Base-by-base conservation (phyloP, 2,113 vertebrate species). In the Buteo buteo region DNA sequence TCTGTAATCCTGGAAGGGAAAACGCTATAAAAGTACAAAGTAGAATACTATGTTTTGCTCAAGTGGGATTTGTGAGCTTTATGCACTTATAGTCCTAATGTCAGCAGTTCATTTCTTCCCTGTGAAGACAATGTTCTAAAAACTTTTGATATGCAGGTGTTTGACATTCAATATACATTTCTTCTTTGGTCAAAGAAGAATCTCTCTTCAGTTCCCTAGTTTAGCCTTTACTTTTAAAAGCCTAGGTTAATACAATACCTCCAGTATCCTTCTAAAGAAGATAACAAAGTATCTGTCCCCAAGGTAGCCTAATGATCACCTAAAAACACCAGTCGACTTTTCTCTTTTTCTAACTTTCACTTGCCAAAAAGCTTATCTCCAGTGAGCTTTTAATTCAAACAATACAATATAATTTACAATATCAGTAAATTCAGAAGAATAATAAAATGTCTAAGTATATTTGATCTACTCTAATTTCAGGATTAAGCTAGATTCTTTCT, bases 121-220 rank as follows among this genome's bases (percentile, higher is more conserved):
- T 85, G 44, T 94, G 70, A 91, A 91, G 78, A 40, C 24, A 57
- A 40, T 0, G 1, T 94, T 91, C 80, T 87, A 87, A 95, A 36
- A 73, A 50, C 52, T 94, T 96, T 96, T 90, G 74, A 85, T 90
- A 87, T 85, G 66, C 52, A 76, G 47, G 38, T 79, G 70, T 94
- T 94, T 87, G 87, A 90, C 87, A 90, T 69, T 59, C 36, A 87
- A 76, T 59, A 64, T 65, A 47, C 21, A 76, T 85, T 89, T 93
- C 47, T 91, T 55, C 69, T 89, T 82, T 89, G 78, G 57, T 86
- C 57, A 36, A 55, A 89, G n/a, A 55, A 86, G n/a, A 54, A 49
- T 64, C 14, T 76, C 10, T 89, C 45, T 69, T 82, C 52, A 45
- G 66, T 84, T 96, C 13, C 34, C 14, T 70, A 2, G 1, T 81